These are phyloP conservation scores for Biston stratarius DNA, from an alignment of 2,888 invertebrate species.

Conservation along the genomic window DNA sequence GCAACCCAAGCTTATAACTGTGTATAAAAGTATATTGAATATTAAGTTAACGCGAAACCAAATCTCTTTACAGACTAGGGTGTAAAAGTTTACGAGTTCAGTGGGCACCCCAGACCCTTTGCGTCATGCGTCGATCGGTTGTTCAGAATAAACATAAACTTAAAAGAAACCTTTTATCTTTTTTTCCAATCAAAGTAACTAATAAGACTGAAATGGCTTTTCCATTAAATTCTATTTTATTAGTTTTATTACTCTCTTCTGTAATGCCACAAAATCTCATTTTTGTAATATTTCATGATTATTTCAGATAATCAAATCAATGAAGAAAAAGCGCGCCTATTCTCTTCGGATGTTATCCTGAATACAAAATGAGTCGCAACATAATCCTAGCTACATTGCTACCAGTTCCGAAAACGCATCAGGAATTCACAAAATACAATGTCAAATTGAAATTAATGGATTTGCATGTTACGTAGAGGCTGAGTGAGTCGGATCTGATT, in stretches of 20 bases:
- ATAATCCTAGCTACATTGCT: conserved; percentile 10
- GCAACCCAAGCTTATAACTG: too few species aligned
- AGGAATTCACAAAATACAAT: conserved; percentile 27
- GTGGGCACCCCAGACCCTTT: conserved; percentile 41
- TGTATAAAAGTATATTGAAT: conserved; percentile 8
- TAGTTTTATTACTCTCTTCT: not conserved
- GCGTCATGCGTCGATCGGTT: conserved; percentile 38
- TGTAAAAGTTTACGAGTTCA: conserved; percentile 52
- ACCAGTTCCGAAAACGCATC: conserved; percentile 14
- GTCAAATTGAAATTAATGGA: conserved; percentile 37
- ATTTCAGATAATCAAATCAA: conserved; percentile 15
- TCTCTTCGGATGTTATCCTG: not conserved
- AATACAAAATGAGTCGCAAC: conserved; percentile 10
- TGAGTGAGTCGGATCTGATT: conserved; percentile 27
- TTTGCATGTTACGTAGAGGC: conserved; percentile 30
- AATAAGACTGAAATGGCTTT: conserved; percentile 37
- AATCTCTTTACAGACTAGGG: conserved; percentile 35
- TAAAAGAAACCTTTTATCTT: conserved; percentile 50
- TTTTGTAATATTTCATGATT: conserved; percentile 7
- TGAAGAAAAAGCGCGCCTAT: conserved; percentile 4
- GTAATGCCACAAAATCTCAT: too few species aligned
- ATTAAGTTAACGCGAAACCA: conserved; percentile 29
- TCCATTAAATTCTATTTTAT: not conserved
- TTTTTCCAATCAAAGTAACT: conserved; percentile 44
- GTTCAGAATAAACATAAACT: conserved; percentile 25